phyloP scores from a whole-genome alignment of 2,797 vertebrate species.

The Melanotaenia nigrans region DNA sequence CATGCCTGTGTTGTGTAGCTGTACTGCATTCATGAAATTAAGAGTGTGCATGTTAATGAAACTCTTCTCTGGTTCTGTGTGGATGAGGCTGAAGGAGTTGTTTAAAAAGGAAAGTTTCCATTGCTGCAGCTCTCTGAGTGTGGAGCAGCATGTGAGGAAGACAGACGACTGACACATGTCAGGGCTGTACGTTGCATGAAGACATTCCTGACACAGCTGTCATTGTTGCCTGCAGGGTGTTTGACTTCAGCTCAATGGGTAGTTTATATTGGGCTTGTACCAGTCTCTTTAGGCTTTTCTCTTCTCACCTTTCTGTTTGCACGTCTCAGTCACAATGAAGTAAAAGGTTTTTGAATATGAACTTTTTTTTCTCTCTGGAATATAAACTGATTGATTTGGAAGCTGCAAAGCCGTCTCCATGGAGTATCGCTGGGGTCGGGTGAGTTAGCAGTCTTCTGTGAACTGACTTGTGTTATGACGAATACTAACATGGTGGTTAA shows the following conservation, averaged over 20 bases:
- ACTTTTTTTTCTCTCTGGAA: not conserved
- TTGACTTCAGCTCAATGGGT: constrained; percentile 37
- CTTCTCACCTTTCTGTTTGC: not conserved
- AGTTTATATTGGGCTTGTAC: constrained; percentile 41
- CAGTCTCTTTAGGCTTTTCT: not conserved
- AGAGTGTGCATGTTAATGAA: constrained; percentile 54
- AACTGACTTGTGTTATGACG: not conserved
- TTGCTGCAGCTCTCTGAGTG: not conserved
- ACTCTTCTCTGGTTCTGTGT: not conserved
- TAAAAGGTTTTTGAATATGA: not conserved
- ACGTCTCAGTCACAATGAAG: not conserved
- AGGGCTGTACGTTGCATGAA: constrained; percentile 17
- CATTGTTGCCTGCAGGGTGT: constrained; percentile 61
- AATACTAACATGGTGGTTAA: constrained; percentile 4
- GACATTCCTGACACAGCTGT: constrained; percentile 64
- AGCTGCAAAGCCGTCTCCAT: constrained; percentile 9
- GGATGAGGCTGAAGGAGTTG: too few relatives aligned
- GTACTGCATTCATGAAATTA: constrained; percentile 43
- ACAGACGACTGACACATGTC: constrained; percentile 16
- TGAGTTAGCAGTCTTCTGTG: constrained; percentile 31
- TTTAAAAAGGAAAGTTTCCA: too few relatives aligned
- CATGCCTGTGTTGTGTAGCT: constrained; percentile 51
- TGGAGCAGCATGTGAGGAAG: not conserved
- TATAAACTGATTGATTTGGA: not conserved
- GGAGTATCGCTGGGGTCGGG: constrained; percentile 34